Evolutionary conservation across 2,113 vertebrate species (phyloP).

Genomic region (Chlamydotis undulata): DNA sequence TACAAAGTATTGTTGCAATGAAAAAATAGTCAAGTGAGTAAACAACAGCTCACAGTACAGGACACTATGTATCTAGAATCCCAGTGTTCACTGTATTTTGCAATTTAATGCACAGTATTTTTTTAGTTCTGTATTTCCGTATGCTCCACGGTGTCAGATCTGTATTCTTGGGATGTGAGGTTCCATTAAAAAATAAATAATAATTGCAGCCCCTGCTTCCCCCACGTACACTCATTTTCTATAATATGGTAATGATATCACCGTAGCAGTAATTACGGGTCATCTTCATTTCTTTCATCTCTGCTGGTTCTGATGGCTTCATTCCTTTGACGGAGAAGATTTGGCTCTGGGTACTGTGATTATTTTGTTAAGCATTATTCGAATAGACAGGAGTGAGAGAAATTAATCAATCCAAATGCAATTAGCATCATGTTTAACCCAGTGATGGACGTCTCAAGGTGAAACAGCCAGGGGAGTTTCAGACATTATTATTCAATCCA

Average conservation of each 20-base stretch:
- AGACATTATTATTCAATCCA: constrained; percentile 91
- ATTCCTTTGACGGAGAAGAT: constrained; percentile 84
- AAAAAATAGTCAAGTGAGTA: constrained; percentile 46
- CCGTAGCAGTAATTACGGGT: constrained; percentile 85
- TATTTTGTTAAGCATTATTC: constrained; percentile 96
- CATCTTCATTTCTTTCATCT: constrained; percentile 89
- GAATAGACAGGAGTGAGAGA: constrained; percentile 94
- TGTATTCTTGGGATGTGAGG: constrained; percentile 73
- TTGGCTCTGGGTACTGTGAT: constrained; percentile 83
- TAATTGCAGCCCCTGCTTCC: constrained; percentile 66
- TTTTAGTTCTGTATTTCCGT: constrained; percentile 67
- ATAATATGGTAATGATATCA: constrained; percentile 86
- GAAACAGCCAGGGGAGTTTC: constrained; percentile 86
- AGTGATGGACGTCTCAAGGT: constrained; percentile 96
- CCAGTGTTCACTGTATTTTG: constrained; percentile 54
- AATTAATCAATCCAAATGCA: constrained; percentile 97
- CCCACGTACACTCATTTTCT: constrained; percentile 74
- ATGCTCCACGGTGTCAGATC: constrained; percentile 60
- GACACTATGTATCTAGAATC: constrained; percentile 20
- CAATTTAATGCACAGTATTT: constrained; percentile 52
- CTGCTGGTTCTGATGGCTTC: constrained; percentile 87
- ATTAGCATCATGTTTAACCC: constrained; percentile 99
- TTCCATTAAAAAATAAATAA: constrained; percentile 81
- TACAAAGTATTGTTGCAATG: constrained; percentile 28
- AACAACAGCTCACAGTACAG: constrained; percentile 32